Evolutionary conservation across 2,888 invertebrate species (phyloP).

Genomic region (Nebria salina): DNA sequence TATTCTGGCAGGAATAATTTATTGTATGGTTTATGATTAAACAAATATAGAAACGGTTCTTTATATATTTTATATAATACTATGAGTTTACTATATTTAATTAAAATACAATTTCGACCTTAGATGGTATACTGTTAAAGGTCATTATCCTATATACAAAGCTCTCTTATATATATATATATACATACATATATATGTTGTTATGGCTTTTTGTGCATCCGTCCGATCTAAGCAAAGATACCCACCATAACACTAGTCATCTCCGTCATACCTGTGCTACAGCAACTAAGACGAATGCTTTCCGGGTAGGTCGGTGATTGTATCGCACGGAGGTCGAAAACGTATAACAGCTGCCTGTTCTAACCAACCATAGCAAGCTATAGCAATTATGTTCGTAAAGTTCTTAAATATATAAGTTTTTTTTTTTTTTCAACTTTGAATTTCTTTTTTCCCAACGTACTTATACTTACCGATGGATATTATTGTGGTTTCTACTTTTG

Average conservation of each 20-base stretch:
- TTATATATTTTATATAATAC: background rate
- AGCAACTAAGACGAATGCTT: slow-evolving; percentile 2
- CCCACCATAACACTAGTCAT: background rate
- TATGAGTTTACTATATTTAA: slow-evolving; percentile 53
- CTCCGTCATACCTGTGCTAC: background rate
- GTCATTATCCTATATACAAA: slow-evolving; percentile 57
- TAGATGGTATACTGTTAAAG: slow-evolving; percentile 57
- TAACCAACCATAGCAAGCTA: slow-evolving; percentile 61
- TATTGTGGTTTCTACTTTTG: slow-evolving; percentile 11
- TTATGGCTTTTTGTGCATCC: slow-evolving; percentile 46
- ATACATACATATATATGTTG: slow-evolving; percentile 22
- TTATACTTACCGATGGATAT: background rate
- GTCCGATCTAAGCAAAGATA: slow-evolving; percentile 22
- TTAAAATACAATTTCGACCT: slow-evolving; percentile 54
- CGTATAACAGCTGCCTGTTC: slow-evolving; percentile 62
- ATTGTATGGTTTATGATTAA: background rate
- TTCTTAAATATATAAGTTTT: slow-evolving; percentile 46
- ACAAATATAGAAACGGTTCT: background rate
- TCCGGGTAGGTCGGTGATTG: slow-evolving; percentile 4
- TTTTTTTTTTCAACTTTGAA: slow-evolving; percentile 30
- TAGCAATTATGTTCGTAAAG: slow-evolving; percentile 56
- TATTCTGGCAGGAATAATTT: background rate
- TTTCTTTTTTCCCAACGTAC: slow-evolving; percentile 12
- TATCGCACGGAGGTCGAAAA: slow-evolving; percentile 24
- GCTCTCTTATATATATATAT: slow-evolving; percentile 46